Base-by-base conservation (phyloP, 2,113 vertebrate species). In the Verasper variegatus region DNA sequence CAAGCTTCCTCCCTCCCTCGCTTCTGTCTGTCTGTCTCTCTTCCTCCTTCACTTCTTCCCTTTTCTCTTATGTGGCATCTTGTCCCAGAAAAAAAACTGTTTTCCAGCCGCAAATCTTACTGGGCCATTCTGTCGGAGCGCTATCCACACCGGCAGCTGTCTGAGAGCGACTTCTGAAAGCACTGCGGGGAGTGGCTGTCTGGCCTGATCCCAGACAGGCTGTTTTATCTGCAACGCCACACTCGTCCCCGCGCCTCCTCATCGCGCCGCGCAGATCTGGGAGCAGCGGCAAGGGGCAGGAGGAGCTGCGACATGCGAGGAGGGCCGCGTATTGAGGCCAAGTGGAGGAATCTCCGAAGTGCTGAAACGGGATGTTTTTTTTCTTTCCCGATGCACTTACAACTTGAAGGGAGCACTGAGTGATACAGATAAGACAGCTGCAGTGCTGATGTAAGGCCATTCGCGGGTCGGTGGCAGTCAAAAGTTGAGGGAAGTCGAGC, bases 141-240 rank as follows among this genome's bases (percentile, higher is more conserved):
- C 86, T 91, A 91, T 87, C 89, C 85, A 21, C 79, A 23, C 74
- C 68, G 7, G 73, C 89, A 86, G 79, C 84, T 80, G 89, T 85
- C 77, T 27, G 59, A 80, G 85, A 86, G 75, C 77, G 35, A 78
- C 85, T 86, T 88, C 78, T 84, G 71, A 88, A 40, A 74, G 47
- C 71, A 6, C 84, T 66, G 70, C 2, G 49, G 79, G 86, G 81
- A 82, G 71, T 59, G 3, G 7, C 66, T 11, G 77, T 40, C 81
- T 76, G 62, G 52, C 68, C 27, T 59, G 88, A 85, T 88, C 88
- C 87, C 83, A 83, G 72, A 86, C 78, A 89, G 69, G 87, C 58
- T 61, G 56, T 86, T 89, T 51, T 92, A 92, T 91, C 88, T 90
- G 23, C 85, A 79, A 26, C 15, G 1, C 56, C 82, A 84, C 88